These are phyloP conservation scores for Aricia agestis DNA, from an alignment of 1,140 invertebrate species.

Conservation along the genomic window DNA sequence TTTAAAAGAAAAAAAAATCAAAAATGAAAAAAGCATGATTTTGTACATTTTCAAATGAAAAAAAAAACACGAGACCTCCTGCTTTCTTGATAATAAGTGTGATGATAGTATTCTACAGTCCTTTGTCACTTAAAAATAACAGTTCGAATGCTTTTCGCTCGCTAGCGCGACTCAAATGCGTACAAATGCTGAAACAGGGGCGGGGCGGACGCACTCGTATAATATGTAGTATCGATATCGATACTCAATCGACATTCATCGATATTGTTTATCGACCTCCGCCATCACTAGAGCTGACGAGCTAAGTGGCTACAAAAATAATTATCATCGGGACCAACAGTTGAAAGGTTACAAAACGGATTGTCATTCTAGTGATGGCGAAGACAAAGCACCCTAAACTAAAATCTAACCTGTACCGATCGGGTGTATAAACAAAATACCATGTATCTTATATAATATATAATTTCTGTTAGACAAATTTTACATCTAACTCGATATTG, in stretches of 20 bases:
- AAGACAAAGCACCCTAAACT: neutral
- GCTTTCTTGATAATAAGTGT: conserved; percentile 60
- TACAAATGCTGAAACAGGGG: conserved; percentile 33
- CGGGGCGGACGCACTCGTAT: conserved; percentile 13
- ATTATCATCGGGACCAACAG: neutral
- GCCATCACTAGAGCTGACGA: neutral
- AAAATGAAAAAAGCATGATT: conserved; percentile 71
- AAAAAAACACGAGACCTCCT: conserved; percentile 55
- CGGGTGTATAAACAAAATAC: neutral
- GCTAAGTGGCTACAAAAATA: neutral
- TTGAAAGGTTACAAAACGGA: neutral
- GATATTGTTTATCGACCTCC: neutral
- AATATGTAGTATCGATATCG: neutral
- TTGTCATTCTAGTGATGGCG: neutral
- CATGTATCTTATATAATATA: conserved; percentile 1
- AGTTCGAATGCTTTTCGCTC: conserved; percentile 42
- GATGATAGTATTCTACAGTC: conserved; percentile 72
- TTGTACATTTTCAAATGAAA: conserved; percentile 71
- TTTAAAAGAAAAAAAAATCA: conserved; percentile 65
- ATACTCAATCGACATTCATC: neutral
- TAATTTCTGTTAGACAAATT: conserved; percentile 1
- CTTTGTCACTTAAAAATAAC: conserved; percentile 67
- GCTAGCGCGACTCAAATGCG: conserved; percentile 29
- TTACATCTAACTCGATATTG: neutral
- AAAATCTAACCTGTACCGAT: conserved; percentile 12